Base-by-base conservation (phyloP, 2,113 vertebrate species). In the Typhlomys cinereus region DNA sequence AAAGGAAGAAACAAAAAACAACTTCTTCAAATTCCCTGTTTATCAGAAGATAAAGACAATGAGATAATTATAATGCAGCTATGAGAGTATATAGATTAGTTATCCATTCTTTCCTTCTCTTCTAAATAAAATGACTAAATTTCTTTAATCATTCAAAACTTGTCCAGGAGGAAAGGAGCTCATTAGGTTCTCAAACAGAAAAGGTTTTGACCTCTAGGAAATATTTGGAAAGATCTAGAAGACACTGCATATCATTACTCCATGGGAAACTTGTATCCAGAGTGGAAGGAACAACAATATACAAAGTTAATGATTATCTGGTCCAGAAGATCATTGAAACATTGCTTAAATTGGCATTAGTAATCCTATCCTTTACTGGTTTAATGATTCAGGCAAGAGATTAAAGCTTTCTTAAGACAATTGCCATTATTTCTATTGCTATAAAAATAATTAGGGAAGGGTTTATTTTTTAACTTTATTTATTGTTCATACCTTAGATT, bases 1-100 rank as follows among this genome's bases (percentile, higher is more conserved):
- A 89, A 89, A 46, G 13, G 25, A 90, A 67, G n/a, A 93, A 85
- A 67, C 20, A 83, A 82, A 90, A n/a, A 10, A 91, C 73, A 39
- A 21, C 20, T 75, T 86, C 3, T 25, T 80, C 44, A 89, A 91
- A 78, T 92, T 29, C 87, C 54, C 75, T 73, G 91, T 75, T 27
- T 54, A 54, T 25, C 48, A 88, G 29, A 34, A n/a, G 27, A 92
- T 15, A 95, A 78, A 88, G 31, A 44, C 62, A 90, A 74, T 20
- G 87, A 64, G 88, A 59, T 62, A 59, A 41, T 92, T 90, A 64
- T 8, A 83, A 34, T 70, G 64, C 9, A 82, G 14, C 2, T 48
- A 21, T 21, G 50, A 25, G 4, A 39, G 44, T n/a, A 7, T 88
- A 39, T 62, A 74, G 11, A 18, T 89, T 41, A 59, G n/a, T 84